Evolutionary conservation across 2,113 vertebrate species (phyloP).

Genomic region (Oenanthe melanoleuca): DNA sequence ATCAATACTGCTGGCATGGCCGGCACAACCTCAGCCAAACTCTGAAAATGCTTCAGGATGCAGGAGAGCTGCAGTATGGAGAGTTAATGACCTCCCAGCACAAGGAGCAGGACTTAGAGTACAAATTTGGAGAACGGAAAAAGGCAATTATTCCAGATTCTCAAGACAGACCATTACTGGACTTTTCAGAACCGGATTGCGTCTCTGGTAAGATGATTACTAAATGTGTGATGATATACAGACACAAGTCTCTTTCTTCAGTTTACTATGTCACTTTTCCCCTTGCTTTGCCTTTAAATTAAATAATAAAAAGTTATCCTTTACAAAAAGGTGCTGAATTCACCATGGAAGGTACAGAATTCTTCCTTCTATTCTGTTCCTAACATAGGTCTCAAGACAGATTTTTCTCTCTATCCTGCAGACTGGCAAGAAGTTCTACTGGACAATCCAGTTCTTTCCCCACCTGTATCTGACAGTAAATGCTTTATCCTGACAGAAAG

Average conservation of each 20-base stretch:
- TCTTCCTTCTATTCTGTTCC: not conserved
- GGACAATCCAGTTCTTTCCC: not conserved
- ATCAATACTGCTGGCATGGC: conserved; percentile 93
- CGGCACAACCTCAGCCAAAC: conserved; percentile 82
- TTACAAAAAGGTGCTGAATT: not conserved
- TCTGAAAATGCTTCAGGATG: conserved; percentile 81
- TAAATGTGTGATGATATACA: not conserved
- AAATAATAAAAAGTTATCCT: not conserved
- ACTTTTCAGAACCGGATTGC: conserved; percentile 74
- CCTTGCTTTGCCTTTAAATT: not conserved
- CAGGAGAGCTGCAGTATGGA: conserved; percentile 85
- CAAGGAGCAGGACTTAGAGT: conserved; percentile 72
- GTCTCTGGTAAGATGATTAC: conserved; percentile 76
- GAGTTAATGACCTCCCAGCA: conserved; percentile 81
- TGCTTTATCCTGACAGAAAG: not conserved
- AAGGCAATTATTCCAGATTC: conserved; percentile 50
- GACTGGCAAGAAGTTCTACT: not conserved
- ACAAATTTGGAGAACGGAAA: conserved; percentile 57
- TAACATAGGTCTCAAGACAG: not conserved
- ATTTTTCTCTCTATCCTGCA: not conserved
- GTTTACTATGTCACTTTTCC: not conserved
- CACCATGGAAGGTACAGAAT: not conserved
- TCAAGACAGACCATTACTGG: conserved; percentile 63
- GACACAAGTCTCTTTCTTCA: not conserved
- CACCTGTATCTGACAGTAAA: not conserved